Base-by-base conservation (phyloP, 2,888 invertebrate genomes). In the Cosmia trapezina region DNA sequence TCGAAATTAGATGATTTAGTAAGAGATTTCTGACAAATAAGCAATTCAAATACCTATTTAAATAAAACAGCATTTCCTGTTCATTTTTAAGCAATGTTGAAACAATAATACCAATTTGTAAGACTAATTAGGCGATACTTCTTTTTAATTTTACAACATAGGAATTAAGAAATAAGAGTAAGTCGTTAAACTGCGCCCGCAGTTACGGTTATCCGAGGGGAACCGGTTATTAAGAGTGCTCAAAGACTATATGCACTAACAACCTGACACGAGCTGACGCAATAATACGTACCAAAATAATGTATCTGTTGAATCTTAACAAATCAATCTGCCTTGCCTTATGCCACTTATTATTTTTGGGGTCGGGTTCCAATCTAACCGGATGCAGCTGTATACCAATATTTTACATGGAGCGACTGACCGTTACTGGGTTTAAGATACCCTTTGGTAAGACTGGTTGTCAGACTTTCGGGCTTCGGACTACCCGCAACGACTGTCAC, bases 81-180 rank as follows among this genome's bases (percentile, higher is more conserved):
- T 53, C 19, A 12, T 61, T 22, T 59, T 63, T 22, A 43, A 51
- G 28, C 61, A 54, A 28, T 78, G 45, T 65, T 51, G 72, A 54
- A 78, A 77, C 49, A 54, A 45, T 45, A 41, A 61, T 43, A 63
- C 63, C 60, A 78, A 76, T 73, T 79, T 73, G 73, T 63, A 67
- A 79, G 49, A 73, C 4, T 79, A 78, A 66, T 77, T 79, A 73
- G 43, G 67, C 53, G 49, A 79, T 49, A 73, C 37, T 60, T 79
- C 47, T 73, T 73, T 72, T 63, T 63, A 62, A 49, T 64, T 67
- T 73, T 53, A 63, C 67, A 37, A 79, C 59, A 54, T 63, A 63
- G 53, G 49, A 62, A 47, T 78, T 45, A 54, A 63, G 77, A 73
- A 79, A 78, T 54, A 56, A 61, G 59, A 54, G 63, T 37, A 43